A percentile compares a stretch with the other conserved stretches of the same genome.
These are phyloP conservation scores for Pangasianodon hypophthalmus DNA, from an alignment of 2,113 vertebrate genomes.

Conservation along the genomic window DNA sequence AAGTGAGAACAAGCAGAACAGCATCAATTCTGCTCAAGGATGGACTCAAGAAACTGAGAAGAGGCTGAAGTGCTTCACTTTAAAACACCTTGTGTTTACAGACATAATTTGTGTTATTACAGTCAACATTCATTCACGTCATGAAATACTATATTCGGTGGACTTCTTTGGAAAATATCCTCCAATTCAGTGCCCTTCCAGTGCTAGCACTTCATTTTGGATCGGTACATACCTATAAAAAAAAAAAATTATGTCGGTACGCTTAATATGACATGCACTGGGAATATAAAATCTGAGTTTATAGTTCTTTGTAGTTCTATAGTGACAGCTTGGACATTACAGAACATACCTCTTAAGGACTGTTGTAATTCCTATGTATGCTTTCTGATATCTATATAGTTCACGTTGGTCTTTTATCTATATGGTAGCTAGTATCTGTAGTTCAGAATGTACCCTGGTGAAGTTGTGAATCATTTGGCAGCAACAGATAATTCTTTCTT, in stretches of 20 bases:
- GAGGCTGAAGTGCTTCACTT: not conserved
- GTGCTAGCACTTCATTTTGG: not conserved
- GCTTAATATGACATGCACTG: not conserved
- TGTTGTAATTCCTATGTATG: not conserved
- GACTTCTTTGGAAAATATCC: not conserved
- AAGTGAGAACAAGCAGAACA: not conserved
- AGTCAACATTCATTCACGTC: not conserved
- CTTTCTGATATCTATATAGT: not conserved
- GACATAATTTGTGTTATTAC: not conserved
- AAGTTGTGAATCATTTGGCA: not conserved
- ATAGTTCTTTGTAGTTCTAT: not conserved
- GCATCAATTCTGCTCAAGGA: not conserved
- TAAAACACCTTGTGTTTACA: not conserved
- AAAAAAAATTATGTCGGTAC: not conserved
- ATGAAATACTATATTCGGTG: not conserved
- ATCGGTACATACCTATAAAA: not conserved
- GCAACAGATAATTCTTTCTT: not conserved
- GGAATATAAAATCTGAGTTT: not conserved
- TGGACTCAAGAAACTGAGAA: not conserved
- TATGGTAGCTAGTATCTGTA: not conserved
- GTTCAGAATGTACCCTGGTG: not conserved
- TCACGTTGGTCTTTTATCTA: not conserved
- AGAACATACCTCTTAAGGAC: not conserved
- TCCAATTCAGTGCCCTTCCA: not conserved
- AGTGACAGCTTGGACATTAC: too few relatives aligned